Evolutionary conservation across 2,113 vertebrate species (phyloP).

Genomic region (Orthonyx spaldingii): DNA sequence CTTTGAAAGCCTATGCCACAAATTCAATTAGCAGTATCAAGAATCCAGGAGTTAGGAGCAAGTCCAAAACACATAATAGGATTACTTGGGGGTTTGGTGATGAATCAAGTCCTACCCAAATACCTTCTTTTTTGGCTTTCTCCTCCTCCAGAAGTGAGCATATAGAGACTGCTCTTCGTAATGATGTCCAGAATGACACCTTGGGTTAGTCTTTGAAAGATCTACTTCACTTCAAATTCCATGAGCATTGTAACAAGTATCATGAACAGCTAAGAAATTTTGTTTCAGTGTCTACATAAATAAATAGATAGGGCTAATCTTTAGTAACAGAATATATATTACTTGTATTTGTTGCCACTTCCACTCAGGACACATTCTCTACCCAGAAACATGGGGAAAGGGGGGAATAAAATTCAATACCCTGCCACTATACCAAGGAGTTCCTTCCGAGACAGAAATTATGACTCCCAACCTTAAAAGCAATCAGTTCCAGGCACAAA

Average conservation of each 20-base stretch:
- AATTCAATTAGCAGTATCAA: constrained; percentile 34
- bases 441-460: not conserved
- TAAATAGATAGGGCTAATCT: not conserved
- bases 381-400: not conserved
- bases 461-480: not conserved
- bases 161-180: not conserved
- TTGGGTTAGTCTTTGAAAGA: not conserved
- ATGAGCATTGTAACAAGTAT: not conserved
- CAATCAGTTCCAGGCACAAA: not conserved
- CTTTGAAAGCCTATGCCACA: not conserved
- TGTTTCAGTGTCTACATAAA: not conserved
- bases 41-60: not conserved
- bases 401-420: not conserved
- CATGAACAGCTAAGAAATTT: not conserved
- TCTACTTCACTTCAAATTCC: not conserved
- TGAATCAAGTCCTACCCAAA: not conserved
- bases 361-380: not conserved
- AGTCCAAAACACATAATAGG: not conserved
- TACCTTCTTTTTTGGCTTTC: not conserved
- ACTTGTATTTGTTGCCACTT: not conserved
- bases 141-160: not conserved
- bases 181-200: not conserved
- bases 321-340: not conserved
- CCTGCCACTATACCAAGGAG: not conserved
- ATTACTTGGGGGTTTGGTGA: not conserved